phyloP scores from a whole-genome alignment of 2,888 invertebrate species.

The Galerucella pusilla region DNA sequence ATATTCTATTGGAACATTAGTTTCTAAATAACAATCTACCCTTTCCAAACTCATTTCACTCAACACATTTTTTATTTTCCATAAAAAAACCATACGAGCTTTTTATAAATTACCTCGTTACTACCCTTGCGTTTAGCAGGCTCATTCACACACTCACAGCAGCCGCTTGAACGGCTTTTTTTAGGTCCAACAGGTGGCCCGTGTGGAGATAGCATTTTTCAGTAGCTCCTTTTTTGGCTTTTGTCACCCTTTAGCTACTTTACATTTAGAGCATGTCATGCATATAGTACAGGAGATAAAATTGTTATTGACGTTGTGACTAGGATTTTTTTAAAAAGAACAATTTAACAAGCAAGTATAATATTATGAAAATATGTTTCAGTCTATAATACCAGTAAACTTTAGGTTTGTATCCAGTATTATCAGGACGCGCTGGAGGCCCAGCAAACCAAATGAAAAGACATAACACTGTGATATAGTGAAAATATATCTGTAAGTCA shows the following conservation, averaged over 20 bases:
- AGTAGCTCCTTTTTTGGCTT: slow-evolving; percentile 56
- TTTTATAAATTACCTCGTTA: slow-evolving; percentile 64
- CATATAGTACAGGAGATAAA: slow-evolving; percentile 32
- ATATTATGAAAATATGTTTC: too few relatives aligned
- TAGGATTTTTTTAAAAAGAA: too few relatives aligned
- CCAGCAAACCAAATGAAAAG: too few relatives aligned
- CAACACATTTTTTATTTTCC: not conserved
- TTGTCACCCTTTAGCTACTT: slow-evolving; percentile 48
- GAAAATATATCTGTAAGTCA: too few relatives aligned
- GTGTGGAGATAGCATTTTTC: slow-evolving; percentile 62
- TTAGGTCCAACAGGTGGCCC: slow-evolving; percentile 61
- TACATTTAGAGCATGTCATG: slow-evolving; percentile 51
- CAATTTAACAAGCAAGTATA: too few relatives aligned
- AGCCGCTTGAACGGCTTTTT: slow-evolving; percentile 43
- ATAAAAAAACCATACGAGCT: slow-evolving; percentile 29
- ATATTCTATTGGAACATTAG: too few relatives aligned
- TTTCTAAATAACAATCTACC: too few relatives aligned
- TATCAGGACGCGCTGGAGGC: too few relatives aligned
- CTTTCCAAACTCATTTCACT: too few relatives aligned
- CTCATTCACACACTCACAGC: slow-evolving; percentile 43
- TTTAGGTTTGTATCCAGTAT: too few relatives aligned
- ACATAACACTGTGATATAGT: too few relatives aligned
- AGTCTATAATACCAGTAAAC: too few relatives aligned
- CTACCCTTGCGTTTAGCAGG: slow-evolving; percentile 48
- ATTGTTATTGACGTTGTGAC: not conserved